Evolutionary conservation across 2,888 invertebrate genomes (phyloP).

Genomic region (Tachina lurida): DNA sequence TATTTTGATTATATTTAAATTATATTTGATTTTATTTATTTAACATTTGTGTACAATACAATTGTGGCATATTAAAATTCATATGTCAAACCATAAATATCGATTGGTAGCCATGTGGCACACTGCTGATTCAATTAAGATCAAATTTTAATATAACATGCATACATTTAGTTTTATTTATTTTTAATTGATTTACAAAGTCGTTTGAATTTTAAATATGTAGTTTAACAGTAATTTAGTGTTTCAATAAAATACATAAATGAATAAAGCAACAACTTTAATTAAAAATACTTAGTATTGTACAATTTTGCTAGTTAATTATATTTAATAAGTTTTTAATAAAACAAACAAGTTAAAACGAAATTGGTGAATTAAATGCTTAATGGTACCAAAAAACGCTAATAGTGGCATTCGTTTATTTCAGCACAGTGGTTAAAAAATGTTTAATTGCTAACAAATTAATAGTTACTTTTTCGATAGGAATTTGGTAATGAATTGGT

Average conservation of each 20-base stretch:
- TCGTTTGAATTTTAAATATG: constrained; percentile 21
- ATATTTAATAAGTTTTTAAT: not conserved
- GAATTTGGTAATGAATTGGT: too few species aligned
- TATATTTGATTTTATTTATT: constrained; percentile 49
- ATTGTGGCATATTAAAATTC: constrained; percentile 67
- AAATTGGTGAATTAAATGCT: not conserved
- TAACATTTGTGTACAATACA: constrained; percentile 31
- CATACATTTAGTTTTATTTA: too few species aligned
- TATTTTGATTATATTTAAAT: constrained; percentile 48
- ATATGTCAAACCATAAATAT: constrained; percentile 61
- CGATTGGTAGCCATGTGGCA: constrained; percentile 53
- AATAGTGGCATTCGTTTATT: too few species aligned
- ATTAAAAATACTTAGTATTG: constrained; percentile 22
- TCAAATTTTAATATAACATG: constrained; percentile 23
- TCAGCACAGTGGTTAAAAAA: too few species aligned
- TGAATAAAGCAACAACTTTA: not conserved
- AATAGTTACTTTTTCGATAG: too few species aligned
- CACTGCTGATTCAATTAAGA: constrained; percentile 61
- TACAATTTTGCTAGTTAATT: not conserved
- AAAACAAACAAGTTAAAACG: not conserved
- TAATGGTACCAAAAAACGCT: too few species aligned
- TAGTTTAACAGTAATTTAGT: constrained; percentile 27
- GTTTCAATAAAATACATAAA: not conserved
- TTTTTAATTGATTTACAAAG: constrained; percentile 3
- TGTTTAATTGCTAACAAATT: too few species aligned